Percentiles rank a stretch among this genome's conserved stretches.
phyloP scores from a whole-genome alignment of 1,140 invertebrate species.

The Nasonia giraulti region DNA sequence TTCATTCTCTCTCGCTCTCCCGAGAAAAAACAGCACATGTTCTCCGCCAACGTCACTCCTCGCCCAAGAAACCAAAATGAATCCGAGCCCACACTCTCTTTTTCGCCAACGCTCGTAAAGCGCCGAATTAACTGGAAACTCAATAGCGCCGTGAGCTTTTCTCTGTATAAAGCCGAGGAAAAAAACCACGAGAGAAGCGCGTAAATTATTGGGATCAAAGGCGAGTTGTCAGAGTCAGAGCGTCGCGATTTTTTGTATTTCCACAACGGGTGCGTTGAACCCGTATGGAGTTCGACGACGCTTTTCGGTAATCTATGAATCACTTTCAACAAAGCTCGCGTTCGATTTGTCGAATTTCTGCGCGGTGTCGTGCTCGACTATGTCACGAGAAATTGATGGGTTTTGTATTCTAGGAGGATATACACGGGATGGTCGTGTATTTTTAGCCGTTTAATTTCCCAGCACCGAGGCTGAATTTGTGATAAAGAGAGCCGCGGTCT shows the following conservation, averaged over 20 bases:
- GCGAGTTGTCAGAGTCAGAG: too few relatives aligned
- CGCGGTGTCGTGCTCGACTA: too few relatives aligned
- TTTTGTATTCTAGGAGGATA: neutral
- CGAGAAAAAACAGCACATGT: neutral
- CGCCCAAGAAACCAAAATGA: neutral
- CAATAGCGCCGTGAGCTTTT: constrained; percentile 36
- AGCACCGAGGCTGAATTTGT: neutral
- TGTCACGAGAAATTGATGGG: neutral
- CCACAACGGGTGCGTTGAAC: constrained; percentile 3
- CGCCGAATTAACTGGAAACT: constrained; percentile 4
- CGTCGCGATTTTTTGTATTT: neutral
- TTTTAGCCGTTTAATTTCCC: neutral
- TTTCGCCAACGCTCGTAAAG: neutral
- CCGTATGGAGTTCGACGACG: neutral
- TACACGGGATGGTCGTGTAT: neutral
- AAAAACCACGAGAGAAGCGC: neutral
- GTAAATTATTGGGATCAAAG: constrained; percentile 33
- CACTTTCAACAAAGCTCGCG: neutral
- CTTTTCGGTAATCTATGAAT: constrained; percentile 25
- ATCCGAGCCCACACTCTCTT: neutral
- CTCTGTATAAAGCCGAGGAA: neutral
- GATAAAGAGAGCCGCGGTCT: neutral
- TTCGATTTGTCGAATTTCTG: neutral
- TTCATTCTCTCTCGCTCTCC: neutral
- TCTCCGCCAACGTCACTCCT: neutral